A percentile compares a stretch with the other conserved stretches of the same genome.
phyloP scores from a whole-genome alignment of 2,888 invertebrate genomes.

The Ichneumoninae sp. region DNA sequence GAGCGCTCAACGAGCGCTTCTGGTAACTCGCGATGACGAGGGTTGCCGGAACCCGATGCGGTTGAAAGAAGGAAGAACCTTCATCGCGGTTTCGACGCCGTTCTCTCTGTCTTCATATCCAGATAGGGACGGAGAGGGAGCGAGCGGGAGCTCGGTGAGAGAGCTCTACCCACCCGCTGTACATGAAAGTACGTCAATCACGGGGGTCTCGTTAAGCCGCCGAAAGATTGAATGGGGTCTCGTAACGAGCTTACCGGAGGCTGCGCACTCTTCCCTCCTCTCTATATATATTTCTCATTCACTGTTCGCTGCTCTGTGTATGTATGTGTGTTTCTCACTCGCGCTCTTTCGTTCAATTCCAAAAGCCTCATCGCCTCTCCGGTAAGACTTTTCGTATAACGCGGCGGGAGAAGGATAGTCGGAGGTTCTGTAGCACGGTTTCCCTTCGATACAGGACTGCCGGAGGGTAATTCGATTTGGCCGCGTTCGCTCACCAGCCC shows the following conservation, averaged over 20 bases:
- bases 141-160: slow-evolving; percentile 49
- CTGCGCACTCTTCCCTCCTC: slow-evolving; percentile 55
- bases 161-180: slow-evolving; percentile 20
- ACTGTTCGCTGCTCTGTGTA: slow-evolving; percentile 36
- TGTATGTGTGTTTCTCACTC: slow-evolving; percentile 23
- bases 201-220: slow-evolving; percentile 70
- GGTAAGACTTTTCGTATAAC: slow-evolving; percentile 72
- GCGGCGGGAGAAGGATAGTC: slow-evolving; percentile 58
- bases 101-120: slow-evolving; percentile 62
- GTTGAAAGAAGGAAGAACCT: slow-evolving; percentile 50
- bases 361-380: slow-evolving; percentile 50
- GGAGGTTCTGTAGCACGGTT: slow-evolving; percentile 61
- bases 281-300: slow-evolving; percentile 48
- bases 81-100: slow-evolving; percentile 53
- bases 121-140: slow-evolving; percentile 49
- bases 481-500: slow-evolving; percentile 74
- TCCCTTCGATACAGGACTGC: slow-evolving; percentile 71
- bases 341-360: slow-evolving; percentile 31
- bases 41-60: slow-evolving; percentile 55
- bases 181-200: slow-evolving; percentile 63
- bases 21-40: slow-evolving; percentile 41
- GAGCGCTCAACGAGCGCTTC: slow-evolving; percentile 26
- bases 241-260: slow-evolving; percentile 73
- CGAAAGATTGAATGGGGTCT: slow-evolving; percentile 74
- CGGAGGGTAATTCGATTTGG: slow-evolving; percentile 79